phyloP scores from a whole-genome alignment of 2,888 invertebrate genomes.

The Masnerella sp. region DNA sequence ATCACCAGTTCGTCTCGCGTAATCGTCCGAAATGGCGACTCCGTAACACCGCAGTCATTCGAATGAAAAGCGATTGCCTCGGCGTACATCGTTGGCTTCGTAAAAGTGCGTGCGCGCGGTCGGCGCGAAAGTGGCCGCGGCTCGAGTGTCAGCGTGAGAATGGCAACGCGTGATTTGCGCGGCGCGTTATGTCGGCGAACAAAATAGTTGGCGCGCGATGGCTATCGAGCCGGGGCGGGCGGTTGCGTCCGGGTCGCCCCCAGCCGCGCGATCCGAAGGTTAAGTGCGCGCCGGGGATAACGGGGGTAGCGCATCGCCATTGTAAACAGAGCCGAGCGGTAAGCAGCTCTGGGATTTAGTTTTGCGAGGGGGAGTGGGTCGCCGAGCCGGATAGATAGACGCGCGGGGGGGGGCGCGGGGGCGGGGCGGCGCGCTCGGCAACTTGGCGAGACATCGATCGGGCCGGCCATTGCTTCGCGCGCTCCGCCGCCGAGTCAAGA shows the following conservation, averaged over 20 bases:
- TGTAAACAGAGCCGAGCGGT: constrained; percentile 73
- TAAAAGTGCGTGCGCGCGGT: too few relatives aligned
- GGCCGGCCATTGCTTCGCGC: constrained; percentile 77
- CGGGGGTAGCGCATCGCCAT: constrained; percentile 71
- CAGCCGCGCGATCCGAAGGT: constrained; percentile 60
- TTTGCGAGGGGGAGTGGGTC: constrained; percentile 60
- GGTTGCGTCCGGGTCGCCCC: constrained; percentile 41
- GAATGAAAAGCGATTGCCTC: too few relatives aligned
- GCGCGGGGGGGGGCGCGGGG: constrained; percentile 44
- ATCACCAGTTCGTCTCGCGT: too few relatives aligned
- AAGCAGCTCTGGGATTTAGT: constrained; percentile 73
- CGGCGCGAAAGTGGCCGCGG: too few relatives aligned
- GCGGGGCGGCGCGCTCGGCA: constrained; percentile 70
- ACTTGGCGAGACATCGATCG: constrained; percentile 77
- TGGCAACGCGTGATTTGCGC: too few relatives aligned
- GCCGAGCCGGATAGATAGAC: constrained; percentile 60
- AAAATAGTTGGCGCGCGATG: too few relatives aligned
- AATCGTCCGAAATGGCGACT: too few relatives aligned
- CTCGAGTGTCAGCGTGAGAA: too few relatives aligned
- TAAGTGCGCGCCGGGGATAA: constrained; percentile 67
- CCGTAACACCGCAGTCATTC: too few relatives aligned
- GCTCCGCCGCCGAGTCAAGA: constrained; percentile 76
- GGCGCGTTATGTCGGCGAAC: too few relatives aligned
- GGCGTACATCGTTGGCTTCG: too few relatives aligned
- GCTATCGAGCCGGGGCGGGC: too few relatives aligned